Evolutionary conservation across 2,888 invertebrate species (phyloP).

Genomic region (Luperina testacea): DNA sequence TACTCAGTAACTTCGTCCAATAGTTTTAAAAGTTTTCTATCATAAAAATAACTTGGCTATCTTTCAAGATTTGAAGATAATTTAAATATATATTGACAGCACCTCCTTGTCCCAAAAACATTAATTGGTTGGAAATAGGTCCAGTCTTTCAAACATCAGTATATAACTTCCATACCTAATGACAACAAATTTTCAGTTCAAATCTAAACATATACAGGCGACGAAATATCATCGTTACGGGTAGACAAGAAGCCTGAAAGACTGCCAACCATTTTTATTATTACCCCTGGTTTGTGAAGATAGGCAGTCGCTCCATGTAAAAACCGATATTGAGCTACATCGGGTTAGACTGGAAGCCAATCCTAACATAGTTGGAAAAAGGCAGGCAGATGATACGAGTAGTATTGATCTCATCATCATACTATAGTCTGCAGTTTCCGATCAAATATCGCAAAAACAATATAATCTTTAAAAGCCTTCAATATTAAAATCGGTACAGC

Average conservation of each 20-base stretch:
- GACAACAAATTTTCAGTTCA: background rate
- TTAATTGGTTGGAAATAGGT: background rate
- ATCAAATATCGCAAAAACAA: background rate
- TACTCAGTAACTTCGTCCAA: background rate
- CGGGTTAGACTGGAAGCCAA: background rate
- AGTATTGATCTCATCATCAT: background rate
- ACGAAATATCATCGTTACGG: background rate
- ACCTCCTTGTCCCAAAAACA: background rate
- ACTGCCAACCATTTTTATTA: background rate
- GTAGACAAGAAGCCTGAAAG: too few relatives aligned
- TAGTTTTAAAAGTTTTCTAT: background rate
- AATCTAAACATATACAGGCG: background rate
- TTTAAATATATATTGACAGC: background rate
- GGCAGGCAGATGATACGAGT: background rate
- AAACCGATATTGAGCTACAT: background rate
- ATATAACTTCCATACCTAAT: background rate
- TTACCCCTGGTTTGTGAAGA: background rate
- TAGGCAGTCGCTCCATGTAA: background rate
- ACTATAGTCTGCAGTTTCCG: background rate
- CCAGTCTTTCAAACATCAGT: background rate
- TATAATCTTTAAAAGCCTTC: background rate
- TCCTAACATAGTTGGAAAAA: background rate
- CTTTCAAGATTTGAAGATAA: background rate
- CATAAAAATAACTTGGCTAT: background rate
- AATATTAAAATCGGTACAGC: conserved; percentile 46